Conservation (phyloP, 2,888 invertebrate genomes). For the Phalera bucephala region DNA sequence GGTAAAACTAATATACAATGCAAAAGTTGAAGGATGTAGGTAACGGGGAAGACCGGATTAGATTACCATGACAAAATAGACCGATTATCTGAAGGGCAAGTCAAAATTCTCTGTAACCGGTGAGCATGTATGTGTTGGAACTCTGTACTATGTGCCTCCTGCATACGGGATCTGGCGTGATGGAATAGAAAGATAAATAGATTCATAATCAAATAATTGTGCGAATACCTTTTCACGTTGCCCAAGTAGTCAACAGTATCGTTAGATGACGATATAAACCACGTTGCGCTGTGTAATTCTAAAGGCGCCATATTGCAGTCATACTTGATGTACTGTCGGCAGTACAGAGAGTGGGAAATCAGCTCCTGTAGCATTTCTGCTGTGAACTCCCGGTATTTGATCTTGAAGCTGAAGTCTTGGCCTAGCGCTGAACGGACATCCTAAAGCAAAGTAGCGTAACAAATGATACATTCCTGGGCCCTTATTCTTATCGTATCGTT, state of each 20-base stretch:
- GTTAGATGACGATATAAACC: slow-evolving; percentile 93
- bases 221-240: slow-evolving; percentile 87
- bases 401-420: slow-evolving; percentile 91
- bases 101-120: too few species aligned
- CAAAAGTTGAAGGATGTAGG: too few species aligned
- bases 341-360: slow-evolving; percentile 94
- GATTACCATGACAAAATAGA: too few species aligned
- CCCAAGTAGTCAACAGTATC: slow-evolving; percentile 93
- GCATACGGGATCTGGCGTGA: too few species aligned
- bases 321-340: slow-evolving; percentile 94
- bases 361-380: slow-evolving; percentile 95
- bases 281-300: slow-evolving; percentile 93
- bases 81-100: too few species aligned
- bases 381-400: slow-evolving; percentile 94
- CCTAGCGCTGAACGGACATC: slow-evolving; percentile 92
- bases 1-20: too few species aligned
- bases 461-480: too few species aligned
- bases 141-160: too few species aligned
- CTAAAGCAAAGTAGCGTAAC: too few species aligned
- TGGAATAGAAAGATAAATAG: background rate
- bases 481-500: too few species aligned
- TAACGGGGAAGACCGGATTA: too few species aligned
- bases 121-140: too few species aligned
- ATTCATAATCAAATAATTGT: slow-evolving; percentile 6
- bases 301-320: slow-evolving; percentile 95